Evolutionary conservation across 2,888 invertebrate genomes (phyloP).

Genomic region (Rotaria magnacalcarata): DNA sequence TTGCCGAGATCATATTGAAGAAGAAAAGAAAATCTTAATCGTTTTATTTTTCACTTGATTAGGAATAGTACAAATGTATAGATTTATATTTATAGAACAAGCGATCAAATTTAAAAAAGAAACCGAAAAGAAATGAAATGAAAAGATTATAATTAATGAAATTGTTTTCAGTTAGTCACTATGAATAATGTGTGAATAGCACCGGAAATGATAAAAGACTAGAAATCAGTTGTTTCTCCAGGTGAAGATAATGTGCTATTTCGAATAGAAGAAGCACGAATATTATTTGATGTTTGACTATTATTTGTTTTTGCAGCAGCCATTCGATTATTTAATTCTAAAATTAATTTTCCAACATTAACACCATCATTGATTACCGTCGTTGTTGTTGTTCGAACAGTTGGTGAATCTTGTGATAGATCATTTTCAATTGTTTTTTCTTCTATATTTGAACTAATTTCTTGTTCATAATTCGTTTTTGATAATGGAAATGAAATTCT

Average conservation of each 20-base stretch:
- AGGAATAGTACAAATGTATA: background rate
- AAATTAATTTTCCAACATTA: conserved; percentile 36
- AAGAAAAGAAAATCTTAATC: no score
- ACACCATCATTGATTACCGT: background rate
- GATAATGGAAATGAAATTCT: background rate
- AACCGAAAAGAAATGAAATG: background rate
- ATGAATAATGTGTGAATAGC: background rate
- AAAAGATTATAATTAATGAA: background rate
- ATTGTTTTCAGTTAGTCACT: background rate
- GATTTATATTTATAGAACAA: conserved; percentile 4
- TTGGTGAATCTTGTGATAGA: background rate
- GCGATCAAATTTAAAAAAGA: background rate
- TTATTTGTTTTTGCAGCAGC: background rate
- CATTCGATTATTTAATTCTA: conserved; percentile 8
- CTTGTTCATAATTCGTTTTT: background rate
- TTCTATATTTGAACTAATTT: background rate
- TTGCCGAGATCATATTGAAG: no score
- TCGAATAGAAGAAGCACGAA: background rate
- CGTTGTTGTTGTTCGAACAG: background rate
- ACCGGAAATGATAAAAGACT: background rate
- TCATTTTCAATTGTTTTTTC: background rate
- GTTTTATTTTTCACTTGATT: background rate
- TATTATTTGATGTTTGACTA: background rate
- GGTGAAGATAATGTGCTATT: background rate
- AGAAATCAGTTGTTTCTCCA: conserved; percentile 18